Conservation (phyloP, 2,797 vertebrate genomes). For the Steatocranus sp. region DNA sequence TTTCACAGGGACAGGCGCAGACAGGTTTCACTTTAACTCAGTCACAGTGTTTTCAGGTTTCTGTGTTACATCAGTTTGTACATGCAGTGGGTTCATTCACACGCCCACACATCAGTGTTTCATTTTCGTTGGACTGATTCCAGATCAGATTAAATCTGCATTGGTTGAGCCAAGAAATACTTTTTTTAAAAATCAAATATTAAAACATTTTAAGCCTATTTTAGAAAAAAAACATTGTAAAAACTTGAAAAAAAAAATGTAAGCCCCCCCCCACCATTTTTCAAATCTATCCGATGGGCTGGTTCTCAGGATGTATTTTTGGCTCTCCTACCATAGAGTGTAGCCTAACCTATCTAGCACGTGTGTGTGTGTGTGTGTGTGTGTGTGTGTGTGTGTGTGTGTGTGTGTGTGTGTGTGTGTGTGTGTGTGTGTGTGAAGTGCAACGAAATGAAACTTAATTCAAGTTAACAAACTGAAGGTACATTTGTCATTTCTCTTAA, state of each 20-base stretch:
- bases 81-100: neutral
- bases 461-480: neutral
- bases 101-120: fast-evolving
- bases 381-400: too few species aligned
- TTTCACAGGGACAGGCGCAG: neutral
- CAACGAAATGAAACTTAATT: neutral
- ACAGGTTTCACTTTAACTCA: fast-evolving
- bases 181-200: too few species aligned
- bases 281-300: too few species aligned
- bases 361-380: too few species aligned
- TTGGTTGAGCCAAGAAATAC: fast-evolving
- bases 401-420: too few species aligned
- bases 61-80: fast-evolving
- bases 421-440: neutral
- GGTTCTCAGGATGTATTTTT: too few species aligned
- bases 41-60: fast-evolving
- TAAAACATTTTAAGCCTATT: too few species aligned
- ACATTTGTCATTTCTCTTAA: neutral
- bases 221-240: fast-evolving
- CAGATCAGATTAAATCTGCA: neutral
- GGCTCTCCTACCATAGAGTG: too few species aligned
- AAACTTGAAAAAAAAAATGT: fast-evolving
- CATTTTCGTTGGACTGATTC: neutral
- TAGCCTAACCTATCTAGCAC: fast-evolving
- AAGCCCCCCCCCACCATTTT: too few species aligned